Evolutionary conservation across 2,797 vertebrate genomes (phyloP), one percentile per base, ranked within the genome.

Genomic region (Bucorvus abyssinicus): DNA sequence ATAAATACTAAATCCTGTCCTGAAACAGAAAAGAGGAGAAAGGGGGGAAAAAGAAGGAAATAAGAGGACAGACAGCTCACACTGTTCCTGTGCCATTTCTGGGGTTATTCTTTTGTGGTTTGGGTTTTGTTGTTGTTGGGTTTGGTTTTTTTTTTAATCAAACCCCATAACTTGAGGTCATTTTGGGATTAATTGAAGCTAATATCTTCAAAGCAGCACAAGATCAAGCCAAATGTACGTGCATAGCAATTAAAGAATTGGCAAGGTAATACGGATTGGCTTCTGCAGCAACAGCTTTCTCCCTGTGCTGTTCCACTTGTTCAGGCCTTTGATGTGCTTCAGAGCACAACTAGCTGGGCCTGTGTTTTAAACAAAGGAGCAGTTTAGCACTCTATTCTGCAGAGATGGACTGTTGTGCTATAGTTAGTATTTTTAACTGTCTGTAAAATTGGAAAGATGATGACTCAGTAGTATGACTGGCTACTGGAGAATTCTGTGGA

Each of bases 121-220:
- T 32, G 12, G 14, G 5, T 67, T 38, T 22, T 42, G 34, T n/a
- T 26, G 38, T 40, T 40, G 38, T 40, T 40, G 12, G 38, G 10
- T 40, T 40, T 40, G 38, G 38, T 23, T 20, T 19, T 50, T 21
- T 16, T 30, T 29, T 8, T 4, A 10, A 2, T 12, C 34, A 29
- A 40, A 84, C 45, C 42, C 44, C 5, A 4, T 90, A 91, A 90
- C 47, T 69, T 75, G 74, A 84, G 85, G 87, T 96, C 89, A 90
- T 91, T 95, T 91, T 42, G 63, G 89, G 84, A 96, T 93, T 94
- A 96, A 94, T 95, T 94, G 85, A 89, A 90, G 67, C 80, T 91
- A 93, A 88, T 94, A 57, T 90, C 83, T 94, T 97, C 93, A 94
- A 93, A 97, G 91, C 89, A 92, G 70, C 73, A 53, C 49, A 38